phyloP scores from a whole-genome alignment of 2,888 invertebrate species.

The Drosophila mayaguana region DNA sequence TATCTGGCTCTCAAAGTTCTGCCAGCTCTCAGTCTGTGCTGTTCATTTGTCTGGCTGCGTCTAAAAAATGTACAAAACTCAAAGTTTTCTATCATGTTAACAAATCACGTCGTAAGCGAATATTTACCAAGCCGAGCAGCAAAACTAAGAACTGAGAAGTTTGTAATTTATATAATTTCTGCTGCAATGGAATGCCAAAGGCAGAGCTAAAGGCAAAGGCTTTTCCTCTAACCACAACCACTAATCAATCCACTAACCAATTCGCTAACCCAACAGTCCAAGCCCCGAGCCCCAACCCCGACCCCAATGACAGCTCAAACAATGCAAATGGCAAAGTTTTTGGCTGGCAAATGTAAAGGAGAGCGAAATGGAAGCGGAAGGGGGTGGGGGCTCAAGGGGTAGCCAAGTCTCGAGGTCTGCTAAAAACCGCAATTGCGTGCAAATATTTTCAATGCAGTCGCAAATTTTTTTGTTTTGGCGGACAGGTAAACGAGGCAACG shows the following conservation, averaged over 20 bases:
- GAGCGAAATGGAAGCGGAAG: background rate
- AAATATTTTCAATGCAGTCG: constrained; percentile 79
- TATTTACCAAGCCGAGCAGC: constrained; percentile 42
- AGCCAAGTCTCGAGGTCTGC: constrained; percentile 46
- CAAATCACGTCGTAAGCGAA: constrained; percentile 74
- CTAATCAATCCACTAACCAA: constrained; percentile 53
- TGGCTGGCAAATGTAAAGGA: background rate
- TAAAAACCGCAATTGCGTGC: constrained; percentile 81
- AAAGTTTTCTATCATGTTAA: constrained; percentile 81
- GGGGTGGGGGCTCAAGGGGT: background rate
- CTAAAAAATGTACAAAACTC: constrained; percentile 60
- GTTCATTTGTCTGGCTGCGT: constrained; percentile 40
- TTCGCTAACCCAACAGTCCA: constrained; percentile 36
- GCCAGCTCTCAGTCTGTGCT: constrained; percentile 41
- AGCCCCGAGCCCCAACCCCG: background rate
- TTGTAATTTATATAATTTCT: constrained; percentile 79
- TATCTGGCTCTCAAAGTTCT: constrained; percentile 33
- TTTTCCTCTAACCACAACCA: constrained; percentile 34
- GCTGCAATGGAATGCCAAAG: constrained; percentile 49
- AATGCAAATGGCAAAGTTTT: constrained; percentile 74
- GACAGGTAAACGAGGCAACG: constrained; percentile 55
- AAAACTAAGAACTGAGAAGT: constrained; percentile 61
- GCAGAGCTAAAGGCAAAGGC: constrained; percentile 4
- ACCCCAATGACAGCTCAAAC: constrained; percentile 69
- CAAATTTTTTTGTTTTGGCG: constrained; percentile 48